These are phyloP conservation scores for Herpetotheres cachinnans DNA, from an alignment of 2,113 vertebrate genomes.

Conservation along the genomic window DNA sequence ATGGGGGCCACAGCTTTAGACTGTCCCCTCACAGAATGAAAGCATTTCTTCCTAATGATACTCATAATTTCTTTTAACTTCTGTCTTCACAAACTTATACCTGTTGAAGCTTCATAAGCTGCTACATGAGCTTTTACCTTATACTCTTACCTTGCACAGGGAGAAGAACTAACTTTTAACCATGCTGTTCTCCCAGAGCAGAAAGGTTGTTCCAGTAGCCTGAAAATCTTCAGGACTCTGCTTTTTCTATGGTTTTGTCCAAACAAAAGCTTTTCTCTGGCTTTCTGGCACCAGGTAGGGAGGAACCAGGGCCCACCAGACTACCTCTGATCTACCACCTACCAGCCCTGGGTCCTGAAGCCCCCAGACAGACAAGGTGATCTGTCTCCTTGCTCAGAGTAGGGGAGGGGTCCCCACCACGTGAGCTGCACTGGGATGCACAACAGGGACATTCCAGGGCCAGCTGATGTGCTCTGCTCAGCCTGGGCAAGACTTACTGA, in stretches of 20 bases:
- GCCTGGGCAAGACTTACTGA: neutral
- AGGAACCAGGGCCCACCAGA: neutral
- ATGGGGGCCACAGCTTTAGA: neutral
- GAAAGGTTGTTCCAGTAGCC: neutral
- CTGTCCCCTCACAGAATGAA: neutral
- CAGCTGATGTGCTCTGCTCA: rapidly evolving
- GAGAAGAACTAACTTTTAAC: neutral
- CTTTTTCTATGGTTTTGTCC: neutral
- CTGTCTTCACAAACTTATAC: neutral
- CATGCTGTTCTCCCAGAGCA: neutral
- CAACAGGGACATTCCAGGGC: rapidly evolving
- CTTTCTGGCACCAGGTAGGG: neutral
- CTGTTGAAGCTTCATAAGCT: neutral
- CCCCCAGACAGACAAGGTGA: rapidly evolving
- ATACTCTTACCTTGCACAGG: neutral
- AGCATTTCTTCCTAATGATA: neutral
- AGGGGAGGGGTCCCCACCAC: neutral
- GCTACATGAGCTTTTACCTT: neutral
- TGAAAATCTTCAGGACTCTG: neutral
- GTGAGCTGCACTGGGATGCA: neutral
- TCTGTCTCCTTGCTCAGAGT: neutral
- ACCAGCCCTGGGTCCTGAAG: neutral
- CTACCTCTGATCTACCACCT: neutral
- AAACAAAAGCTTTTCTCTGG: neutral
- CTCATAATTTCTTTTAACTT: neutral